Base-by-base conservation (phyloP, 1,140 invertebrate species). In the Dysdera silvatica region DNA sequence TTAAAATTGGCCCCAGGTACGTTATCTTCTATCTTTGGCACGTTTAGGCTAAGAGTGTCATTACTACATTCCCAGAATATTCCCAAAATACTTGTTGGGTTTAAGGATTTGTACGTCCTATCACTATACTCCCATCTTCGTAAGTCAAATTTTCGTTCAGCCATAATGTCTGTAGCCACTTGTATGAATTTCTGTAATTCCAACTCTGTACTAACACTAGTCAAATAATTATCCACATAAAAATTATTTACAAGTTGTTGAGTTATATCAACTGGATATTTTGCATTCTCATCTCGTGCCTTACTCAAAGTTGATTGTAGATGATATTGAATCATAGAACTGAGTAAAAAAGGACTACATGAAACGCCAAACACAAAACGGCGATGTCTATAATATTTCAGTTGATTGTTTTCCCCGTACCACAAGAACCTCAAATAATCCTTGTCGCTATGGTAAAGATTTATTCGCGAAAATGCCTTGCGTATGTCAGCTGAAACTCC, bases 401-500 rank as follows among this genome's bases (percentile, higher is more conserved):
- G 18, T 5, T 37, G 2, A 33, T 35, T 23, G 31, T 48, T 43
- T 24, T 23, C 23, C 4, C 16, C 24, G 23, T 26, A 7, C 61
- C 28, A 63, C 18, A 43, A 35, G 55, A 65, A 43, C 26, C 37
- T 35, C 14, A 55, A 8, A 26, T 16, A 53, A 66, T 66, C 28
- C 24, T 28, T 23, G 14, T 65, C 62, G 2, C 23, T 28, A 5
- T 4, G 26, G 10, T 6, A 31, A 5, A 65, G 0, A 12, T 43
- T 24, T 20, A 65, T 65, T 57, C 52, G 56, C 3, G 52, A 48
- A 35, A 68, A 68, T 23, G 51, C 67, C 43, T 68, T 69, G 16
- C 43, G 48, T 26, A 69, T 65, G 28, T 69, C 60, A 7, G 61
- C 40, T 0, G 49, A 35, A 3, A 68, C 20, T 3, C 40, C 67